Conservation (phyloP, 2,888 invertebrate species). For the Drosophila nr. fundita region DNA sequence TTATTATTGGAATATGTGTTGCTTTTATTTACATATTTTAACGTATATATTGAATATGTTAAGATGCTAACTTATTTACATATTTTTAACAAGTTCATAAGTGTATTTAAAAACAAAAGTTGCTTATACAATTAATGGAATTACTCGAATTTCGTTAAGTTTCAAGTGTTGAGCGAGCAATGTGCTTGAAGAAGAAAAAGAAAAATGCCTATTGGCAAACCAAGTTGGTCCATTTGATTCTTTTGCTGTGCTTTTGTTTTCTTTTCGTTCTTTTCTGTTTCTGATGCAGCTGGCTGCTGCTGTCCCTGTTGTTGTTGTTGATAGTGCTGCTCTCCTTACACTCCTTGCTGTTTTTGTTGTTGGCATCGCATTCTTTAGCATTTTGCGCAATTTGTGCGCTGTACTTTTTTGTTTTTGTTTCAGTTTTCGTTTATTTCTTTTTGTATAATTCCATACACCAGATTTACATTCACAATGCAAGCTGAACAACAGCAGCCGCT, state of each 20-base stretch:
- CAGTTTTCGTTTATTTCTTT: conserved; percentile 3
- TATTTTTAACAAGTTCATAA: neutral
- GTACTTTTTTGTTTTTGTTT: conserved; percentile 55
- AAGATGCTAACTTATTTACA: neutral
- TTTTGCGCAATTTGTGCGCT: conserved; percentile 77
- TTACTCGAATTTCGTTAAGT: neutral
- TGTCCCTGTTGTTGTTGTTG: conserved; percentile 21
- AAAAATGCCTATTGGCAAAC: conserved; percentile 65
- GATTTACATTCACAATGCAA: conserved; percentile 54
- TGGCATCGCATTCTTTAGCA: conserved; percentile 66
- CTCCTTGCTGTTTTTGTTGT: conserved; percentile 31
- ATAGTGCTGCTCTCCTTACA: conserved; percentile 20
- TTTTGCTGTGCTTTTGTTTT: conserved; percentile 61
- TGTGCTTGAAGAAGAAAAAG: conserved; percentile 21
- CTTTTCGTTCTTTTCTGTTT: conserved; percentile 40
- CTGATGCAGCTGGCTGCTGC: conserved; percentile 46
- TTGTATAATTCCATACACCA: conserved; percentile 30
- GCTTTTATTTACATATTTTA: neutral
- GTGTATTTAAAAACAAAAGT: neutral
- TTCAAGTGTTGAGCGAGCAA: neutral
- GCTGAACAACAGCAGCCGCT: conserved; percentile 29
- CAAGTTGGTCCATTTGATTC: conserved; percentile 77
- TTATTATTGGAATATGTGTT: neutral
- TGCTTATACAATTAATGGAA: conserved; percentile 2
- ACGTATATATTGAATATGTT: neutral